These are phyloP conservation scores for Norana najaformis DNA, from an alignment of 2,888 invertebrate species.

Conservation along the genomic window DNA sequence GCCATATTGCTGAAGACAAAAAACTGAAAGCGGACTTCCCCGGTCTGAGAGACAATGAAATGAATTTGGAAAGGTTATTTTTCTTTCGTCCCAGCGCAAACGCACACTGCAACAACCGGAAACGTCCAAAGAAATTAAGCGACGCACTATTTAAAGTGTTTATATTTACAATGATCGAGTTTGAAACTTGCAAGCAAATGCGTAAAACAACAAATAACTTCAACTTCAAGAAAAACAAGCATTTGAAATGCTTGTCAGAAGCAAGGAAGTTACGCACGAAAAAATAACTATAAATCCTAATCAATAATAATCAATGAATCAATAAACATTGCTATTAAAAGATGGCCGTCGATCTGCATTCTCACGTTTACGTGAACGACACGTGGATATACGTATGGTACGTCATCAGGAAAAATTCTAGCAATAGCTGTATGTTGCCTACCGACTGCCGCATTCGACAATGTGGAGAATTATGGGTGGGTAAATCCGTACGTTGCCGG, in stretches of 20 bases:
- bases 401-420: not conserved
- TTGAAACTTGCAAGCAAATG: not conserved
- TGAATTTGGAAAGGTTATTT: not conserved
- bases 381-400: not conserved
- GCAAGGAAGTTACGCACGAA: not conserved
- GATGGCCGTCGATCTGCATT: not conserved
- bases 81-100: not conserved
- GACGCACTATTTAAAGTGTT: not conserved
- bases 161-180: not conserved
- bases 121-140: not conserved
- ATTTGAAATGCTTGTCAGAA: too few species aligned
- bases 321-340: not conserved
- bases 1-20: not conserved
- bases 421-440: not conserved
- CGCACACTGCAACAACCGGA: not conserved
- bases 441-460: slow-evolving; percentile 5
- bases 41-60: not conserved
- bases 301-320: not conserved
- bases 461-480: not conserved
- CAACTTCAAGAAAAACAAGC: not conserved
- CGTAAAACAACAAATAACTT: not conserved
- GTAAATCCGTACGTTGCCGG: not conserved
- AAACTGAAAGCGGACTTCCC: not conserved
- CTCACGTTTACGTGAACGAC: not conserved
- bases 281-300: not conserved